A percentile compares a stretch with the other conserved stretches of the same genome.
These are phyloP conservation scores for Philereme vetulata DNA, from an alignment of 2,888 invertebrate genomes.

Conservation along the genomic window DNA sequence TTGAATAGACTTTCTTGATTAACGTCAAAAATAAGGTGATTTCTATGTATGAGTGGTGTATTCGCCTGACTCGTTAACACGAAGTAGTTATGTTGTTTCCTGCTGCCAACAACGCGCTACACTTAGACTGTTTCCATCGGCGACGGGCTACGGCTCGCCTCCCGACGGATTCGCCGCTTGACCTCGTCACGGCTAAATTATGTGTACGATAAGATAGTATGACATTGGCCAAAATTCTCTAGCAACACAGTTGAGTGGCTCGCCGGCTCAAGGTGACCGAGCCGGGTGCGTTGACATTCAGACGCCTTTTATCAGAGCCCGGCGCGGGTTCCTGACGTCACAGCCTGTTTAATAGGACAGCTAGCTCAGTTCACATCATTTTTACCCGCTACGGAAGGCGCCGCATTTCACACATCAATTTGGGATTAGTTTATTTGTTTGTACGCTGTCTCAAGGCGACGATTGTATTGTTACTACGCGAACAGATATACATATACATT, in stretches of 20 bases:
- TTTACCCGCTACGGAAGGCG: conserved; percentile 4
- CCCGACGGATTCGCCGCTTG: conserved; percentile 37
- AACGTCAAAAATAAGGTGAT: conserved; percentile 37
- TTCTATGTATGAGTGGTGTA: conserved; percentile 32
- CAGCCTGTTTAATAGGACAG: conserved; percentile 56
- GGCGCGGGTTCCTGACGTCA: conserved; percentile 55
- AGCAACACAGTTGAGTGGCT: conserved; percentile 55
- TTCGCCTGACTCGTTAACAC: conserved; percentile 34
- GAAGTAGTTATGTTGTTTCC: conserved; percentile 31
- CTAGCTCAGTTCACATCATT: conserved; percentile 34
- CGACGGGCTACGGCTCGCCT: conserved; percentile 26
- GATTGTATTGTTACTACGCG: conserved; percentile 12
- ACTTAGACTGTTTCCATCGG: conserved; percentile 21
- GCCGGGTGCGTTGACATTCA: conserved; percentile 76
- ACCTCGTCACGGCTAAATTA: conserved; percentile 39
- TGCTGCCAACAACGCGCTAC: conserved; percentile 23
- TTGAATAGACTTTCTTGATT: conserved; percentile 36
- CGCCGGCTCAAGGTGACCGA: conserved; percentile 74
- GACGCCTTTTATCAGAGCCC: conserved; percentile 70
- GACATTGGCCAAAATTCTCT: conserved; percentile 70
- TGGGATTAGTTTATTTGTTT: conserved; percentile 6
- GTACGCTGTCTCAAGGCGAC: conserved; percentile 8
- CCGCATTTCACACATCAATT: conserved; percentile 15
- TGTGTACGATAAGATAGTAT: conserved; percentile 58
- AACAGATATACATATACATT: conserved; percentile 1